phyloP scores from a whole-genome alignment of 2,797 vertebrate species.

The Numenius phaeopus region DNA sequence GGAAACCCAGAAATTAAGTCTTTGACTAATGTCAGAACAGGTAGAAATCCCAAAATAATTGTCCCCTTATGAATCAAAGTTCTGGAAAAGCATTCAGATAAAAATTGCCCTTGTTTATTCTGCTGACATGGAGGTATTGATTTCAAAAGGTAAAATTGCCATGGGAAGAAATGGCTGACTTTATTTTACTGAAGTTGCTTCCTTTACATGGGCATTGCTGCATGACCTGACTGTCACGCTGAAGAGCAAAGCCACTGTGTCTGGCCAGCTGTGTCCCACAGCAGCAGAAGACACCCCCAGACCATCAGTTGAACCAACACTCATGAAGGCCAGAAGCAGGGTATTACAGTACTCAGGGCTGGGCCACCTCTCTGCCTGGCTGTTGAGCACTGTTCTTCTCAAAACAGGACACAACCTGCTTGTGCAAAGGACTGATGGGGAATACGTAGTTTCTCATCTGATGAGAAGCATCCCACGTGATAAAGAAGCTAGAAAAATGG shows the following conservation, averaged over 20 bases:
- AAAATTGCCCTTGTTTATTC: not conserved
- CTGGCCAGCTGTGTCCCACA: not conserved
- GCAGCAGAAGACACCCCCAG: not conserved
- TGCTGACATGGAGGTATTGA: not conserved
- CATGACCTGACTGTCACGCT: fast-evolving
- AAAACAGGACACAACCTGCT: not conserved
- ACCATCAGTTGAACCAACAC: not conserved
- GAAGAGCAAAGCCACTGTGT: not conserved
- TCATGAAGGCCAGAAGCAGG: not conserved
- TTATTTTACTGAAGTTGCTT: not conserved
- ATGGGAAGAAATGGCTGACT: not conserved
- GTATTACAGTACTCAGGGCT: not conserved
- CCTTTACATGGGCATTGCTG: not conserved
- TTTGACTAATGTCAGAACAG: not conserved
- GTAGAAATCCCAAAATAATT: not conserved
- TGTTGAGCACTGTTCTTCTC: not conserved
- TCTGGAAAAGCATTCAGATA: not conserved
- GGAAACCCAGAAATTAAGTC: not conserved
- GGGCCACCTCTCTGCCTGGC: not conserved
- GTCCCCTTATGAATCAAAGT: not conserved
- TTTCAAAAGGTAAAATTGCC: not conserved
- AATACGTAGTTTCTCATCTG: not conserved
- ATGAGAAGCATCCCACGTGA: not conserved
- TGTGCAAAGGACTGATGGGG: not conserved
- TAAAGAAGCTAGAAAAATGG: not conserved